These are phyloP conservation scores for Brevimyrus niger DNA, from an alignment of 2,113 vertebrate genomes.

Conservation along the genomic window DNA sequence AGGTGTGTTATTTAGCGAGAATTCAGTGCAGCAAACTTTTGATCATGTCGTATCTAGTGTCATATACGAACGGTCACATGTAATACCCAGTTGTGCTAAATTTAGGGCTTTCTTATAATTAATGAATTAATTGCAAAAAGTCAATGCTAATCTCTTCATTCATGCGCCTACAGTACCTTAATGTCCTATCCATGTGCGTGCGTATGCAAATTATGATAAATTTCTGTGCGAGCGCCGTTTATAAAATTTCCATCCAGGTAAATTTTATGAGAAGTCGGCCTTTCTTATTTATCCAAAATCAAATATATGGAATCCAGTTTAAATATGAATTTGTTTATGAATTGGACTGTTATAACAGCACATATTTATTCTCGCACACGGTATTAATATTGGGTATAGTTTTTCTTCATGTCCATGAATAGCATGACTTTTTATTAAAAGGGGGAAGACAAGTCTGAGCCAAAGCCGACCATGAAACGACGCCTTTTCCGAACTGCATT, in stretches of 20 bases:
- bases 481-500: neutral
- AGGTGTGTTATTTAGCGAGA: neutral
- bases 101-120: neutral
- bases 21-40: neutral
- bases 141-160: neutral
- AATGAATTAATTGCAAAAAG: neutral
- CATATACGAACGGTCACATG: neutral
- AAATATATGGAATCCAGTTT: neutral
- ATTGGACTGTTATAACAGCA: neutral
- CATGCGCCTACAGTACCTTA: neutral
- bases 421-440: neutral
- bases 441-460: neutral
- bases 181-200: neutral
- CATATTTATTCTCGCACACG: neutral
- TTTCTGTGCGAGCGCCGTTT: neutral
- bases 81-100: neutral
- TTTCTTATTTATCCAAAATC: neutral
- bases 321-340: neutral
- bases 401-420: neutral
- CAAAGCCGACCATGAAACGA: neutral
- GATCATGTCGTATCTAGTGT: neutral
- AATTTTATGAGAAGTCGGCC: neutral
- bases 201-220: neutral
- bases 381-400: neutral
- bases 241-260: neutral